phyloP scores from a whole-genome alignment of 2,797 vertebrate species.

The Rhincodon typus region DNA sequence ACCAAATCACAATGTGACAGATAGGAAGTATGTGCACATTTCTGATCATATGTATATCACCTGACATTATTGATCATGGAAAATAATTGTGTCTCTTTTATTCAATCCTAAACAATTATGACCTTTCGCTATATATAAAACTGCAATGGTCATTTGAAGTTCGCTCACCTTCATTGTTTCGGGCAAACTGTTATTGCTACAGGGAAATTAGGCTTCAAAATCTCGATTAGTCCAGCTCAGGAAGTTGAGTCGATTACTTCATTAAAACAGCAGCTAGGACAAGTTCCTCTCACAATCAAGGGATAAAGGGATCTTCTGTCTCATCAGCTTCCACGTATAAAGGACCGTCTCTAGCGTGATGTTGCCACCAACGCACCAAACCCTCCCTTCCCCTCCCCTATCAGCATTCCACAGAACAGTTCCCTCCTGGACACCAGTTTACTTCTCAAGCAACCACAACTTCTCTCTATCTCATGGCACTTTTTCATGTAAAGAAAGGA shows the following conservation, averaged over 20 bases:
- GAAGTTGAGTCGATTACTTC: neutral
- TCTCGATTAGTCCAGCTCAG: neutral
- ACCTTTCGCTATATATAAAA: neutral
- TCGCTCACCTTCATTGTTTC: neutral
- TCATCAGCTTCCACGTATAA: neutral
- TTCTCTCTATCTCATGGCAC: neutral
- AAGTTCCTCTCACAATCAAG: neutral
- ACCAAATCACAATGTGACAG: neutral
- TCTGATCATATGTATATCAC: neutral
- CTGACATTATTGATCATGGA: neutral
- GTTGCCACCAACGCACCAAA: neutral
- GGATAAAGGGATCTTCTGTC: neutral
- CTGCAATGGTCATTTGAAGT: neutral
- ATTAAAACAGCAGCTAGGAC: neutral
- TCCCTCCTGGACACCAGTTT: neutral
- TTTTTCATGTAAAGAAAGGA: neutral
- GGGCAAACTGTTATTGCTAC: neutral
- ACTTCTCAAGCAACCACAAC: neutral
- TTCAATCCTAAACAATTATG: neutral
- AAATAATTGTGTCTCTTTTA: neutral
- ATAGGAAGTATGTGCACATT: neutral
- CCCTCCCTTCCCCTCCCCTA: neutral
- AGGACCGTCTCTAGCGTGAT: neutral
- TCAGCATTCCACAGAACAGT: neutral
- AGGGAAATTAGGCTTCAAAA: neutral